phyloP scores from a whole-genome alignment of 53 echinoderm and acorn worm species.

The Apostichopus leukothele region DNA sequence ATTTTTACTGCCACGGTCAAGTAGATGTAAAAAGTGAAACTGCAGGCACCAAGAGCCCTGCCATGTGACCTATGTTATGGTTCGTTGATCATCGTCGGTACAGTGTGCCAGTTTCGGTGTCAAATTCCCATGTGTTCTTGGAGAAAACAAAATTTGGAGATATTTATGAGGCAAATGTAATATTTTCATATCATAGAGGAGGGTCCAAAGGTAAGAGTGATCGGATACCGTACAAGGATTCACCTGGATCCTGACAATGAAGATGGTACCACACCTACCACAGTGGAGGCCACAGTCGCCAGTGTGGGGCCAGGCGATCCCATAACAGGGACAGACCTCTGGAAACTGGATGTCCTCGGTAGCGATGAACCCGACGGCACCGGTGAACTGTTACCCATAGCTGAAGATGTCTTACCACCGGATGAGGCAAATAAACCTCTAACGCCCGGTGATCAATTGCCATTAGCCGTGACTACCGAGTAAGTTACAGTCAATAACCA shows the following conservation, averaged over 20 bases:
- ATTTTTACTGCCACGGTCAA: too few relatives aligned
- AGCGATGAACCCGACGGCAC: conserved; percentile 48
- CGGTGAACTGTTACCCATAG: conserved; percentile 31
- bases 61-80: too few relatives aligned
- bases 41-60: too few relatives aligned
- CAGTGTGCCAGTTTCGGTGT: too few relatives aligned
- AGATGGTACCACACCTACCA: conserved; percentile 16
- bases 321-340: conserved; percentile 56
- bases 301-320: neutral
- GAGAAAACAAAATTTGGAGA: too few relatives aligned
- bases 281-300: neutral
- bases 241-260: neutral
- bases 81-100: too few relatives aligned
- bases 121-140: too few relatives aligned
- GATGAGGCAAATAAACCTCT: conserved; percentile 17
- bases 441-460: neutral
- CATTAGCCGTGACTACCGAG: neutral
- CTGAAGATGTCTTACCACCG: conserved; percentile 36
- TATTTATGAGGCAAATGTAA: too few relatives aligned
- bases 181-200: neutral
- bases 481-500: neutral
- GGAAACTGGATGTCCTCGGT: conserved; percentile 55
- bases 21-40: too few relatives aligned
- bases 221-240: neutral
- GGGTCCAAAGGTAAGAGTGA: neutral